A percentile compares a stretch with the other conserved stretches of the same genome.
Evolutionary conservation across 2,113 vertebrate species (phyloP).

Genomic region (Erythrocercus mccallii): DNA sequence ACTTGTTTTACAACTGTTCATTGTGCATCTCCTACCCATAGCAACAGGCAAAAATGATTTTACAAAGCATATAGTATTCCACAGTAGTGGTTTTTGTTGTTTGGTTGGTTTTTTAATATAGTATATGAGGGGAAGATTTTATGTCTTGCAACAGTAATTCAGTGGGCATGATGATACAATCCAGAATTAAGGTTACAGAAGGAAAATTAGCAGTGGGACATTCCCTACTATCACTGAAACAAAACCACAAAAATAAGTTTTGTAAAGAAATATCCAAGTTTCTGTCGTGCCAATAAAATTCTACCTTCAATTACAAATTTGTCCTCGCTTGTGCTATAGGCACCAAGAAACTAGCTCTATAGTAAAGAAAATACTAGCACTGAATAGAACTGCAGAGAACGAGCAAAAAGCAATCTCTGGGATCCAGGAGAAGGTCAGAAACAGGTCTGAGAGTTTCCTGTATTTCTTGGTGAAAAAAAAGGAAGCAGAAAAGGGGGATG

Average conservation of each 20-base stretch:
- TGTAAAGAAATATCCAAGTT: neutral
- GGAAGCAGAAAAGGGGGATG: neutral
- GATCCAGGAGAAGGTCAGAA: neutral
- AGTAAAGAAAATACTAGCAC: neutral
- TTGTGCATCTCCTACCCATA: neutral
- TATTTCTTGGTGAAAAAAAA: neutral
- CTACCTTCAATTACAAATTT: neutral
- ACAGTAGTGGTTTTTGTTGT: neutral
- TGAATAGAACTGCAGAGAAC: neutral
- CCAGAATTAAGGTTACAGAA: neutral
- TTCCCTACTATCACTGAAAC: neutral
- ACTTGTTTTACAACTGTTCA: conserved; percentile 46
- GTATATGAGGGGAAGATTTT: neutral
- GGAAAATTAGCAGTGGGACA: neutral
- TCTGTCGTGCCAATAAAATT: neutral
- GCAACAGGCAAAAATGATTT: neutral
- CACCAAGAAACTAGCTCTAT: neutral
- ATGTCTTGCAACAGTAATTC: neutral
- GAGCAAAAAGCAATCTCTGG: neutral
- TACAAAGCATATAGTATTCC: neutral
- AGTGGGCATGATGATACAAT: neutral
- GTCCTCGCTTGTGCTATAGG: neutral
- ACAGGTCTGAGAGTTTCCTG: neutral
- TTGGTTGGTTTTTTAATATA: neutral
- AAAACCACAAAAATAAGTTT: neutral